Evolutionary conservation across 2,113 vertebrate species (phyloP), one percentile per base, ranked within the genome.

Genomic region (Argyrosomus japonicus): DNA sequence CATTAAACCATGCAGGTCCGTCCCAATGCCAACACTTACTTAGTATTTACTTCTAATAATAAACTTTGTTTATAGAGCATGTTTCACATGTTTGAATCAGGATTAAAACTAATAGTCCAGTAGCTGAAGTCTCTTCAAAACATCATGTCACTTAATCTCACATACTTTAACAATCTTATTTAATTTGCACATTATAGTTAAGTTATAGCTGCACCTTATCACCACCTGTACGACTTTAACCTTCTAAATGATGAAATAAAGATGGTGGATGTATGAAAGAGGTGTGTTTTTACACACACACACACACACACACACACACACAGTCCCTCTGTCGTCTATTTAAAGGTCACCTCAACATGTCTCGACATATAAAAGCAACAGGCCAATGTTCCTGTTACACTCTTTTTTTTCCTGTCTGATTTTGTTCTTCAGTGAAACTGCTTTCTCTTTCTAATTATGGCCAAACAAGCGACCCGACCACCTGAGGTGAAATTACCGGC

Each of bases 291-390:
- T 10, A 11, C 7, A 27, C 57, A 70, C 50, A 43, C 1, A 36
- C 50, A 19, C 2, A 27, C 69, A 15, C 29, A 60, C 47, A 57
- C 54, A 61, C 18, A 47, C 21, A 27, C 32, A 48, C 13, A 19
- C 14, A 11, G 78, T 76, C 51, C 67, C 53, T n/a, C 56, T 23
- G 65, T 68, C 75, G 50, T 87, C 62, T 45, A 60, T 69, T 53
- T 64, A 90, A 94, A 95, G 93, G 94, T 93, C 93, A 94, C 47
- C 15, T 70, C 53, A 43, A 85, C 82, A 51, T 62, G 79, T 88
- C 63, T 32, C 18, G 60, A 68, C 85, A 75, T 68, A 89, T 89
- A 86, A 92, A 88, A 84, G 63, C 71, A 82, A 72, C 62, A 23
- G 77, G 79, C 57, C 70, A 77, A 81, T 84, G 65, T 93, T 85